Evolutionary conservation across 2,113 vertebrate genomes (phyloP), one percentile per base, ranked within the genome.

Genomic region (Phrynosoma blainvillii): DNA sequence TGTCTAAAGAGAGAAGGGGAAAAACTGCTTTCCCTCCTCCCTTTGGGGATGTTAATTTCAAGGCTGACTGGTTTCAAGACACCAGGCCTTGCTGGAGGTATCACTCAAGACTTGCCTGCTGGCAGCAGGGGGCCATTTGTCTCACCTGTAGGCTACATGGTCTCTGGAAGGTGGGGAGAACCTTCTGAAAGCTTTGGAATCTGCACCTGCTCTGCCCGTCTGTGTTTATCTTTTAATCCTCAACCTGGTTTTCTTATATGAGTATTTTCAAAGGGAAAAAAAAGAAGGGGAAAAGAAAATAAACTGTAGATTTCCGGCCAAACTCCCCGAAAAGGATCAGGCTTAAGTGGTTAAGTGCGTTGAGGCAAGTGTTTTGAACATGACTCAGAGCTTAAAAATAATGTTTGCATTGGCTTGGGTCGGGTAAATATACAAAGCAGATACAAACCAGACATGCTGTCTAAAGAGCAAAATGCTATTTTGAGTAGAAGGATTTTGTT

Each of bases 21-120:
- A 88, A 92, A 86, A 90, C 82, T 89, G 94, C 89, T 93, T 95
- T 93, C 92, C 89, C 88, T 36, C 74, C 87, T 68, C 75, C 80
- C 73, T 62, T 90, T 77, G 86, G 56, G 92, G 93, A 96, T 95
- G 95, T 94, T 97, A 96, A 96, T 97, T 97, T 96, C 96, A 96
- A 96, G 96, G 93, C 94, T 96, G 95, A 96, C 91, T 88, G 86
- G 93, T 95, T 95, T 91, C 89, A 91, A 95, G 94, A 93, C 94
- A 92, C 93, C 76, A 87, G 94, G 93, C 90, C 76, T 94, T 95
- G 92, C 95, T 94, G 95, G 92, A 95, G 94, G 96, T 93, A 96
- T 96, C 94, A 89, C 92, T 96, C 96, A 95, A 93, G 91, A 90
- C 90, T 91, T 94, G 93, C 95, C 89, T 66, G 88, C 68, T 91